A percentile compares a stretch with the other conserved stretches of the same genome.
These are phyloP conservation scores for Holacanthella duospinosa DNA, from an alignment of 2,888 invertebrate species.

Conservation along the genomic window DNA sequence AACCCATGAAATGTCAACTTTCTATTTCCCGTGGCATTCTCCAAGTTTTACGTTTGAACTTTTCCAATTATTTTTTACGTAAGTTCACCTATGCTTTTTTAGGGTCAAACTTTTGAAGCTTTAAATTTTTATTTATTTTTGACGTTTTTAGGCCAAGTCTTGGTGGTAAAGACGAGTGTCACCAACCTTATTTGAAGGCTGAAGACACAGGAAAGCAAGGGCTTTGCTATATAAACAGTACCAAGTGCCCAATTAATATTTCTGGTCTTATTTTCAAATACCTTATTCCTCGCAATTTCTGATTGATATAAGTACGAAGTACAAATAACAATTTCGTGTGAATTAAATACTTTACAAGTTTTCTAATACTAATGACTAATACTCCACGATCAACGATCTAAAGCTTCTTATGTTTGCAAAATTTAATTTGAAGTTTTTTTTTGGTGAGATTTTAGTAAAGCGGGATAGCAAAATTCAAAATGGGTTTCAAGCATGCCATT, in stretches of 20 bases:
- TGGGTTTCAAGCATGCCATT: too few species aligned
- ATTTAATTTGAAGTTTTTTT: background rate
- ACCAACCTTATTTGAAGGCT: background rate
- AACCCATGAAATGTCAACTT: constrained; percentile 17
- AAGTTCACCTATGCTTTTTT: too few species aligned
- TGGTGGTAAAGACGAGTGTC: background rate
- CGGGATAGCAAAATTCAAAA: too few species aligned
- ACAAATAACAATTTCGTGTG: background rate
- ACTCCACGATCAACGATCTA: background rate
- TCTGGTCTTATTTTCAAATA: background rate
- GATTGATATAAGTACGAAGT: background rate
- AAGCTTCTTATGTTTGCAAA: background rate
- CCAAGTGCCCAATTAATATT: background rate
- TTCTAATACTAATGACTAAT: background rate
- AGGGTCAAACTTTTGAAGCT: background rate
- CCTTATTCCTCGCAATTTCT: background rate
- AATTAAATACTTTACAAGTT: too few species aligned
- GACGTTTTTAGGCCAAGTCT: background rate
- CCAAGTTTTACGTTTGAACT: background rate
- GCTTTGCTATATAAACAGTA: background rate
- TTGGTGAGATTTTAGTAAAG: too few species aligned
- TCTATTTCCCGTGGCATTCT: constrained; percentile 1
- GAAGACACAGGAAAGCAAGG: background rate
- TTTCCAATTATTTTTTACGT: background rate
- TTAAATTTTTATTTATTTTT: background rate